phyloP scores from a whole-genome alignment of 2,113 vertebrate species.

The Phoenicopterus ruber region DNA sequence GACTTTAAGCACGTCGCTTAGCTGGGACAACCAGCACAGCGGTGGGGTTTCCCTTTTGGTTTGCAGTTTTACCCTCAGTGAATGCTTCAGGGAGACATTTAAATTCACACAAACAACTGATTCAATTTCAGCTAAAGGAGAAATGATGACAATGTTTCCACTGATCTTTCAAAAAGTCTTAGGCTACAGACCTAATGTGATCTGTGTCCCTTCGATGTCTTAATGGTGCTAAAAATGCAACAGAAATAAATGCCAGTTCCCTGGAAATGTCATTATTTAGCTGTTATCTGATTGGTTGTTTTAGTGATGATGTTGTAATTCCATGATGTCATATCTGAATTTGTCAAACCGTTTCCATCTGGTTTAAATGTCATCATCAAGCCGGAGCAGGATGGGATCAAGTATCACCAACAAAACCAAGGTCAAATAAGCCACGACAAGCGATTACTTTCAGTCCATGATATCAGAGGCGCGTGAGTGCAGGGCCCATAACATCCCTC shows the following conservation, averaged over 20 bases:
- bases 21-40: neutral
- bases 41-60: neutral
- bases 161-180: neutral
- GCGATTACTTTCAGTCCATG: neutral
- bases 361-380: slow-evolving; percentile 1
- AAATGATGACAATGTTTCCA: neutral
- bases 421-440: neutral
- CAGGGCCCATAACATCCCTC: neutral
- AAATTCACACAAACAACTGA: neutral
- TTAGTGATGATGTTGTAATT: neutral
- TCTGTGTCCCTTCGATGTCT: neutral
- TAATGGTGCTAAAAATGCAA: neutral
- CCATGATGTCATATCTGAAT: slow-evolving; percentile 12
- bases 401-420: neutral
- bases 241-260: neutral
- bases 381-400: neutral
- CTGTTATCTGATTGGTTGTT: neutral
- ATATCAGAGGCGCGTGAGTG: fast-evolving
- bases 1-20: neutral
- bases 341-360: slow-evolving; percentile 48
- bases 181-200: neutral
- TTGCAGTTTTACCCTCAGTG: neutral
- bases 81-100: neutral
- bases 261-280: neutral
- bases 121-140: neutral